Conservation (phyloP, 2,113 vertebrate species). For the Bubo blakistoni region DNA sequence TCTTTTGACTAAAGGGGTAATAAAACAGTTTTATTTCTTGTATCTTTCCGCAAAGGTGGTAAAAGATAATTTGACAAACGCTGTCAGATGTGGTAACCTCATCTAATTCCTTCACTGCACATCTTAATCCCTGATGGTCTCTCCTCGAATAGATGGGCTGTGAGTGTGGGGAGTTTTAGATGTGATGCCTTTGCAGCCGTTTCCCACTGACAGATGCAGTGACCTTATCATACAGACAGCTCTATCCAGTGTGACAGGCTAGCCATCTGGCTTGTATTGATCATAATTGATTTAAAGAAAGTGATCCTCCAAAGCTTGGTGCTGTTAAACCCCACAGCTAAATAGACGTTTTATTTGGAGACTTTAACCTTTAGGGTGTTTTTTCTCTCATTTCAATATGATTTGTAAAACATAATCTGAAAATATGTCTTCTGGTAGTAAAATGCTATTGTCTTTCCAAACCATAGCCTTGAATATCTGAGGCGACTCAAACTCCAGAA, state of each 20-base stretch:
- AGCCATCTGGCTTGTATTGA: constrained; percentile 73
- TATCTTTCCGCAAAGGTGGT: not conserved
- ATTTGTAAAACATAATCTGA: not conserved
- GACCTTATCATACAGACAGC: constrained; percentile 75
- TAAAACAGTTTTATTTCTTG: not conserved
- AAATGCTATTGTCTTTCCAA: not conserved
- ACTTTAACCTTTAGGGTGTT: constrained; percentile 12
- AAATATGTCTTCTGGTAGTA: not conserved
- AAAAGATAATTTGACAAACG: constrained; percentile 35
- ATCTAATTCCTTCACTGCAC: constrained; percentile 40
- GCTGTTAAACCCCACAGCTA: constrained; percentile 20
- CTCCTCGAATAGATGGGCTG: not conserved
- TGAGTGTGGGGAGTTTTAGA: constrained; percentile 3
- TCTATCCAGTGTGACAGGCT: constrained; percentile 64
- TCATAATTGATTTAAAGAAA: constrained; percentile 66
- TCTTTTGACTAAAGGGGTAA: not conserved
- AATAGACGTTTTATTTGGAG: not conserved
- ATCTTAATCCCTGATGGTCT: constrained; percentile 50
- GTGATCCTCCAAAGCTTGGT: constrained; percentile 28
- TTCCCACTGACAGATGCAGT: constrained; percentile 62
- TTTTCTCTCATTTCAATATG: not conserved
- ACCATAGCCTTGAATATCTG: not conserved
- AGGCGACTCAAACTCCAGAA: not conserved
- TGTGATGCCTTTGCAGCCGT: constrained; percentile 31
- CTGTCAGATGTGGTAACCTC: constrained; percentile 30